Percentiles rank a stretch among this genome's conserved stretches.
phyloP scores from a whole-genome alignment of 2,888 invertebrate species.

The Bellardia pandia region DNA sequence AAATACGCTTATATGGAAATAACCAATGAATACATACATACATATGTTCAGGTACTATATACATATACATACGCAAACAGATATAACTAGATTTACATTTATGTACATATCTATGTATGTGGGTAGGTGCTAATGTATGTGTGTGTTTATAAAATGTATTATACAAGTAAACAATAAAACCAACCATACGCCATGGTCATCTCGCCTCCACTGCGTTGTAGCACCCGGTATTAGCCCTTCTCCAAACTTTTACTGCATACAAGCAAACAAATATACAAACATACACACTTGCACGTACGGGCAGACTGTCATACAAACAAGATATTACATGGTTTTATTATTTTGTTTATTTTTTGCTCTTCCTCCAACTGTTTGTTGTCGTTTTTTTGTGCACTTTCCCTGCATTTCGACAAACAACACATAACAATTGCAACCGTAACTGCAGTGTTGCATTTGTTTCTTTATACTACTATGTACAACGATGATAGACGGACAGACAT shows the following conservation, averaged over 20 bases:
- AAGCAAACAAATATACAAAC: slow-evolving; percentile 21
- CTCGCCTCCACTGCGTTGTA: not conserved
- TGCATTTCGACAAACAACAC: slow-evolving; percentile 36
- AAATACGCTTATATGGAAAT: slow-evolving; percentile 38
- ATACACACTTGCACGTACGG: not conserved
- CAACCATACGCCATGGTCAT: slow-evolving; percentile 44
- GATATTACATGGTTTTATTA: slow-evolving; percentile 65
- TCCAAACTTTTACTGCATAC: slow-evolving; percentile 48
- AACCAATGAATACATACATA: slow-evolving; percentile 15
- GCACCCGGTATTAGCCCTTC: not conserved
- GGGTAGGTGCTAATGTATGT: not conserved
- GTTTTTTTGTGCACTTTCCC: slow-evolving; percentile 10
- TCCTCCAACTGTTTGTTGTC: not conserved
- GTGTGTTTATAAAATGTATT: slow-evolving; percentile 55
- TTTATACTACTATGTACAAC: slow-evolving; percentile 25
- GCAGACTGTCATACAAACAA: slow-evolving; percentile 48
- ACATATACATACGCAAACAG: not conserved
- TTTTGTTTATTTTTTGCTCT: slow-evolving; percentile 39
- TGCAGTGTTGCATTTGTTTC: slow-evolving; percentile 60
- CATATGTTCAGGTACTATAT: not conserved
- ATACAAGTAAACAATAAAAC: slow-evolving; percentile 67
- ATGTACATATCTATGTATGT: not conserved
- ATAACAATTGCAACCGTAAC: slow-evolving; percentile 41
- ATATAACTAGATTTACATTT: not conserved
- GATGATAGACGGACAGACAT: not conserved